phyloP scores from a whole-genome alignment of 2,888 invertebrate species.

The Muschampia plurimacula region DNA sequence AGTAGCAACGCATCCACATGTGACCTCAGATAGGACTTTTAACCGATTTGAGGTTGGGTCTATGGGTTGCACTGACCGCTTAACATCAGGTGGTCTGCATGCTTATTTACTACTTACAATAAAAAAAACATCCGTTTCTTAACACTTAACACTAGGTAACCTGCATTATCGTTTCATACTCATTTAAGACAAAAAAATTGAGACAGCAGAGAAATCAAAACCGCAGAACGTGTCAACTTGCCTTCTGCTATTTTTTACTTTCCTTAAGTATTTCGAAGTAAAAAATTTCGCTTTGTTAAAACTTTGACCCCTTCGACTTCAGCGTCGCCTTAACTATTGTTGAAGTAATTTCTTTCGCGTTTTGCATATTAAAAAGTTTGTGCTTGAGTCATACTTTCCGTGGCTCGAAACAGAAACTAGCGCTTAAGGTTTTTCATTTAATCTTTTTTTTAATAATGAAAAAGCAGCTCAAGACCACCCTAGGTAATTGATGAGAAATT shows the following conservation, averaged over 20 bases:
- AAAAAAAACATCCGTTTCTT: no score
- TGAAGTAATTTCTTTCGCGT: slow-evolving; percentile 17
- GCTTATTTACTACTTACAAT: no score
- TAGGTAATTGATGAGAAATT: no score
- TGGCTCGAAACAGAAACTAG: background rate
- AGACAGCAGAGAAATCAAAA: background rate
- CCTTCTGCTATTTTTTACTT: background rate
- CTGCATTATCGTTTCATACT: no score
- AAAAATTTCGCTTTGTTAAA: slow-evolving; percentile 11
- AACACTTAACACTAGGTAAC: no score
- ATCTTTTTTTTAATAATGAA: background rate
- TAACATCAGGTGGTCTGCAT: no score
- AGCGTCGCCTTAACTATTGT: slow-evolving; percentile 8
- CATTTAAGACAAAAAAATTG: no score
- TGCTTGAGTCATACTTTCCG: background rate
- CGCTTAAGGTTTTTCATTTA: background rate
- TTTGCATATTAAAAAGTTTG: slow-evolving; percentile 13
- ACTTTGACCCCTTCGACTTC: slow-evolving; percentile 14
- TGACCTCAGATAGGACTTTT: no score
- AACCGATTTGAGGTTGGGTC: no score
- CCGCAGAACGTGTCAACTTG: background rate
- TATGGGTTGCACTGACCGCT: no score
- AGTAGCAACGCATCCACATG: no score
- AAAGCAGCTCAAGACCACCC: background rate
- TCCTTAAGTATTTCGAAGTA: slow-evolving; percentile 3